Evolutionary conservation across 2,888 invertebrate genomes (phyloP).

Genomic region (Drosophila neutralis): DNA sequence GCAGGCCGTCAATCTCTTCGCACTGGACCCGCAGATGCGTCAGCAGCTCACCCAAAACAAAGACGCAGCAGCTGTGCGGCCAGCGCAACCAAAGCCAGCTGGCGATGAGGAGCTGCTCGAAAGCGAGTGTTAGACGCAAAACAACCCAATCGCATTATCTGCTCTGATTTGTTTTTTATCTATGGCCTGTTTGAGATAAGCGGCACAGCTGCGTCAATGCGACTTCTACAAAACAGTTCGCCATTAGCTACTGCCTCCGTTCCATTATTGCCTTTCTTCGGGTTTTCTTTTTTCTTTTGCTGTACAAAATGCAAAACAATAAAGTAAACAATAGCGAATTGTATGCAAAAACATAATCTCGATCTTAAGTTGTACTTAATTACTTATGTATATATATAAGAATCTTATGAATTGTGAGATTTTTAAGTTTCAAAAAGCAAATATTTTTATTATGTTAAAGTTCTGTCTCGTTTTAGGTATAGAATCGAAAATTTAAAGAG

Average conservation of each 20-base stretch:
- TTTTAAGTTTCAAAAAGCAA: neutral
- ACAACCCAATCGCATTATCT: constrained; percentile 44
- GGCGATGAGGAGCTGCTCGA: constrained; percentile 81
- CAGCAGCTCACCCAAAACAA: constrained; percentile 81
- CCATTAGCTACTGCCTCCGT: constrained; percentile 19
- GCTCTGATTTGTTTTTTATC: constrained; percentile 37
- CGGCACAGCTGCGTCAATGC: constrained; percentile 30
- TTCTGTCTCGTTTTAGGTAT: neutral
- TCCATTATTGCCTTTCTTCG: constrained; percentile 20
- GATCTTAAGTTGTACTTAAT: neutral
- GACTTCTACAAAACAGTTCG: constrained; percentile 14
- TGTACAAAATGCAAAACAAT: constrained; percentile 28
- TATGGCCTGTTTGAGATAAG: constrained; percentile 56
- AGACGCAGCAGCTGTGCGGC: constrained; percentile 54
- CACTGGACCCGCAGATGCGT: constrained; percentile 71
- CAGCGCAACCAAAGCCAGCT: constrained; percentile 38
- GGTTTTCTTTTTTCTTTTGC: constrained; percentile 1
- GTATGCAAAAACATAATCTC: constrained; percentile 2
- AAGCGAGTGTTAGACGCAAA: constrained; percentile 66
- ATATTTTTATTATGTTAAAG: neutral
- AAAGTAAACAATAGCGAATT: constrained; percentile 23
- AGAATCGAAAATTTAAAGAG: neutral
- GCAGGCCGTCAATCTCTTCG: constrained; percentile 83
- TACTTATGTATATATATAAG: neutral
- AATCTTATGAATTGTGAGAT: constrained; percentile 16